Evolutionary conservation across 2,888 invertebrate genomes (phyloP).

Genomic region (Sinelater perroti): DNA sequence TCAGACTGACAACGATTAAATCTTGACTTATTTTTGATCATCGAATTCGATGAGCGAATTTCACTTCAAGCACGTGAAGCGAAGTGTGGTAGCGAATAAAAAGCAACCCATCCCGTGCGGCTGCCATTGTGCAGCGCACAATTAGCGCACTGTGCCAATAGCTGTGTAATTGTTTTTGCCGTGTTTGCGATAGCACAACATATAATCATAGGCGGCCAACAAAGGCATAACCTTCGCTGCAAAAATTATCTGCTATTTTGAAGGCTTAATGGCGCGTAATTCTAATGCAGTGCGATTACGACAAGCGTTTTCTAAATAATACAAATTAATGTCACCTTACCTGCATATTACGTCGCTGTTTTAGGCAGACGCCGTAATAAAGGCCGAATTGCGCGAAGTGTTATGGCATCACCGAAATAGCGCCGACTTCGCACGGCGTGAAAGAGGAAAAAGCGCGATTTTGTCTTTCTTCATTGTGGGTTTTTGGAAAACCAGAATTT

Average conservation of each 20-base stretch:
- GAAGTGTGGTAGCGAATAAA: no score
- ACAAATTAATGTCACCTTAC: not conserved
- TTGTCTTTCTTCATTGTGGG: no score
- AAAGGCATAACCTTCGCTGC: conserved; percentile 16
- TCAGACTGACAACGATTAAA: not conserved
- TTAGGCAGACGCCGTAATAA: no score
- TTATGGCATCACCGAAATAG: no score
- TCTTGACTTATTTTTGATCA: not conserved
- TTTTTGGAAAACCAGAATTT: no score
- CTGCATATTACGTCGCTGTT: not conserved
- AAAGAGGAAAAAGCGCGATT: no score
- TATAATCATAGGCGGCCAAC: conserved; percentile 4
- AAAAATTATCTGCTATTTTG: conserved; percentile 15
- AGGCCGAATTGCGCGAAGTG: no score
- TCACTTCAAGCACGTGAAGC: no score
- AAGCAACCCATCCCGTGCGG: conserved; percentile 1
- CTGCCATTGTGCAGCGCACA: not conserved
- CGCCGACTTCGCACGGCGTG: no score
- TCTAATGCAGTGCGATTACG: not conserved
- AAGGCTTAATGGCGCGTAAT: conserved; percentile 16
- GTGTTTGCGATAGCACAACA: conserved; percentile 4
- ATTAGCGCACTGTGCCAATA: conserved; percentile 5
- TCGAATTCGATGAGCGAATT: no score
- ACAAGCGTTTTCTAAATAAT: not conserved
- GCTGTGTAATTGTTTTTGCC: conserved; percentile 7